Base-by-base conservation (phyloP, 2,888 invertebrate species). In the Acleris cristana region DNA sequence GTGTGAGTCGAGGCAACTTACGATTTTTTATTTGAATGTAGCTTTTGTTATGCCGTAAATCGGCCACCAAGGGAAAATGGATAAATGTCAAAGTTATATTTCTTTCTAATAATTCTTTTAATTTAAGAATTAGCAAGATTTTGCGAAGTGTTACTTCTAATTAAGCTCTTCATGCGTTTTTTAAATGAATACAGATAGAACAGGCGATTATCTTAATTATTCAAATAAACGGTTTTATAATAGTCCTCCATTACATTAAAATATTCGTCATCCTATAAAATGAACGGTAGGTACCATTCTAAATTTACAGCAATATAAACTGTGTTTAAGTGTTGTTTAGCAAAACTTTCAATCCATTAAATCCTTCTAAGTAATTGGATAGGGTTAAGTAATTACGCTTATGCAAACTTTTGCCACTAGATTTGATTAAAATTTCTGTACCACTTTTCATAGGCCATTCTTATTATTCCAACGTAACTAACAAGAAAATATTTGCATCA, bases 321-420 rank as follows among this genome's bases (percentile, higher is more conserved):
- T 30, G 44, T 19, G 23, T 56, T 57, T 52, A 44, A 52, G 52
- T 30, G 64, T 53, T 59, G 19, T 34, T 65, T 54, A 59, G 64
- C 64, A 65, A 65, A 65, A 59, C 52, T 59, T 48, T 54, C 48
- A 12, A 30, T 45, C 53, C 45, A 23, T 64, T 55, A 34, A 34
- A 49, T 40, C 18, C 21, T 44, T 21, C 21, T 52, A 44, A 57
- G 56, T 51, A 64, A 52, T 57, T 57, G 19, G 16, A 52, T 56
- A 48, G 49, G 14, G 44, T 52, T n/a, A 44, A 57, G n/a, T 51
- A 52, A 57, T 57, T 52, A 52, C 18, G n/a, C 23, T 10, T 44
- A 8, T 56, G 16, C n/a, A n/a, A 23, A 21, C 40, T 34, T 19
- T 40, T 55, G 19, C 6, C 14, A 40, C 12, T 40, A 40, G 40